phyloP scores from a whole-genome alignment of 2,888 invertebrate species.

The Lumbricus terrestris region DNA sequence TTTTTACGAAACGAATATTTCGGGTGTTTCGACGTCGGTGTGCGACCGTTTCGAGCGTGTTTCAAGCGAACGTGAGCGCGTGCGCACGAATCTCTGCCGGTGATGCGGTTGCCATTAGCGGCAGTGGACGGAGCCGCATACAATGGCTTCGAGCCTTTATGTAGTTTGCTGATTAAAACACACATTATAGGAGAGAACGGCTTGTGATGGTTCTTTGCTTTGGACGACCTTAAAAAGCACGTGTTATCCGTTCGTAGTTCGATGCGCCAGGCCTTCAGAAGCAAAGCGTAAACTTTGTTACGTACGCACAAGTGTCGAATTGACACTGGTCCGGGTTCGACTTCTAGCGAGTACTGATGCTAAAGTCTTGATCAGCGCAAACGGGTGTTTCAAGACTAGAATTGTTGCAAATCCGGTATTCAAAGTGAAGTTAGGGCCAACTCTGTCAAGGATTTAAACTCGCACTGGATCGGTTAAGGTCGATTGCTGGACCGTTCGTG shows the following conservation, averaged over 20 bases:
- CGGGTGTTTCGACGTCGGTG: background rate
- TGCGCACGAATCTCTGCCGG: conserved; percentile 7
- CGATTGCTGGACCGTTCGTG: background rate
- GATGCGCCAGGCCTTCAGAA: background rate
- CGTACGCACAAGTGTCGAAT: background rate
- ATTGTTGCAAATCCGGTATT: background rate
- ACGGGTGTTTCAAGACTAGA: background rate
- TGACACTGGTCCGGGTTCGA: background rate
- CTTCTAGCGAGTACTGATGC: background rate
- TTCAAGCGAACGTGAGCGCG: conserved; percentile 6
- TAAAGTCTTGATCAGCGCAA: background rate
- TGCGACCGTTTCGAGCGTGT: background rate
- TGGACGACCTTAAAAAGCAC: conserved; percentile 8
- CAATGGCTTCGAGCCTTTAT: background rate
- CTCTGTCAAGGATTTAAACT: background rate
- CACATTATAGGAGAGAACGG: conserved; percentile 5
- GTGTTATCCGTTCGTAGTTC: conserved; percentile 10
- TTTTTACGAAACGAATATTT: background rate
- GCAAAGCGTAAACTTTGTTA: background rate
- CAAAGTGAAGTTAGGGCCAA: background rate
- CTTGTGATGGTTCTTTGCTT: conserved; percentile 9
- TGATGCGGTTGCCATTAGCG: background rate
- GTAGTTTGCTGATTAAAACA: conserved; percentile 15
- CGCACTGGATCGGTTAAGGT: background rate
- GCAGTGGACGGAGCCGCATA: conserved; percentile 12